Evolutionary conservation across 2,797 vertebrate genomes (phyloP).

Genomic region (Sebastes ruberrimus): DNA sequence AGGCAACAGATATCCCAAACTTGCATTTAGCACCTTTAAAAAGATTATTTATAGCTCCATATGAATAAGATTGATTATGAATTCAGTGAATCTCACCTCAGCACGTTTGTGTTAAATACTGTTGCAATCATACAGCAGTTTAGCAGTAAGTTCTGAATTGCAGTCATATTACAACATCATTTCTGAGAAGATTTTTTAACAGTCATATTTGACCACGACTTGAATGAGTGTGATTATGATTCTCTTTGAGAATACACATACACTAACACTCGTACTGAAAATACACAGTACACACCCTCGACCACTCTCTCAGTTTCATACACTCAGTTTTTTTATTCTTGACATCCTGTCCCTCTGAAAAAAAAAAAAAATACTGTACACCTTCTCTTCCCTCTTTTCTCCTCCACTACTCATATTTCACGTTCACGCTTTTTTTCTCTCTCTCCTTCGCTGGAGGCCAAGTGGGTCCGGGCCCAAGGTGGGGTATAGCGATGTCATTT

Average conservation of each 20-base stretch:
- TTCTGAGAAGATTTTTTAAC: neutral
- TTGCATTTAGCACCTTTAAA: no score
- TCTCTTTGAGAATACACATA: neutral
- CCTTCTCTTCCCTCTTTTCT: constrained; percentile 8
- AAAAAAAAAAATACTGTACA: constrained; percentile 13
- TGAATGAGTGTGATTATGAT: neutral
- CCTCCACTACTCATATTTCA: constrained; percentile 50
- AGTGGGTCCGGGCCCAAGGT: constrained; percentile 56
- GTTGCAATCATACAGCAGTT: neutral
- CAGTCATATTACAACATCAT: neutral
- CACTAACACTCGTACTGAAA: constrained; percentile 15
- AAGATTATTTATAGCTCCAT: no score
- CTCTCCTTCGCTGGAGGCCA: constrained; percentile 53
- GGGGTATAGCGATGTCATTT: constrained; percentile 68
- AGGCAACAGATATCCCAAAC: no score
- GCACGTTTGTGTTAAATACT: neutral
- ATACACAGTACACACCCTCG: neutral
- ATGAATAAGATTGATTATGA: neutral
- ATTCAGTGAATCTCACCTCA: neutral
- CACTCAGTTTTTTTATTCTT: neutral
- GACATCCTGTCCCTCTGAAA: neutral
- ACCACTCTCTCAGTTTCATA: constrained; percentile 24
- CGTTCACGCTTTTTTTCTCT: constrained; percentile 25
- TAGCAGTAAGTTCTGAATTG: neutral
- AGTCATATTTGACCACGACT: neutral